phyloP scores from a whole-genome alignment of 2,113 vertebrate genomes.

The Muntiacus muntjak region DNA sequence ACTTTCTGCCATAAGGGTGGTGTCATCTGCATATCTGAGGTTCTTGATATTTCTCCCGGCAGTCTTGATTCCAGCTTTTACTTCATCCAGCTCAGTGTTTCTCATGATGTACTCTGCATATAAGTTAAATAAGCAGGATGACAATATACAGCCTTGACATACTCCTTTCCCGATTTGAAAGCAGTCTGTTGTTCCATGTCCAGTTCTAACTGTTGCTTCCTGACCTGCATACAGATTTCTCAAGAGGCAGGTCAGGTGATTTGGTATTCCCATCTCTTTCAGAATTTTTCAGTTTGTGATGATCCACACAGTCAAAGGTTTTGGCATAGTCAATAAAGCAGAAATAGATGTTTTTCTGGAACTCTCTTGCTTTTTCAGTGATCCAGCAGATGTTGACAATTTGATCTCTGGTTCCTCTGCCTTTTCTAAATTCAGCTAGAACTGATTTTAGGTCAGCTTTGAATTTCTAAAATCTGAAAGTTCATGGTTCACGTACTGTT shows the following conservation, averaged over 20 bases:
- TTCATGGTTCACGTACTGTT: rapidly evolving
- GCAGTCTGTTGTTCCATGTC: neutral
- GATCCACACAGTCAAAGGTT: neutral
- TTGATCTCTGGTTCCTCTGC: neutral
- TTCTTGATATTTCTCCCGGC: neutral
- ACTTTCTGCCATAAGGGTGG: neutral
- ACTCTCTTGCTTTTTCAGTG: neutral
- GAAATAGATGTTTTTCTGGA: neutral
- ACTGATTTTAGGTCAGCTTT: neutral
- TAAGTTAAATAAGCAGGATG: neutral
- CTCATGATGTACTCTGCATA: neutral
- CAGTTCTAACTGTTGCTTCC: neutral
- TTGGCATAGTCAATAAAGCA: neutral
- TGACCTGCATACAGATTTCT: neutral
- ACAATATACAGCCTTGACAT: neutral
- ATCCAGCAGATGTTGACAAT: neutral
- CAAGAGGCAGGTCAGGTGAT: neutral
- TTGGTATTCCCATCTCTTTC: neutral
- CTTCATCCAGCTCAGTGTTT: neutral
- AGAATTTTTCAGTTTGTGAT: neutral
- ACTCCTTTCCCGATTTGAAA: neutral
- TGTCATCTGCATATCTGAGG: neutral
- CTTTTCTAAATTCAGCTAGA: neutral
- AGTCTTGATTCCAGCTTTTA: neutral
- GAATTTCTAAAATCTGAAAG: neutral